Evolutionary conservation across 30 jellyfish, hydroid and myxozoan genomes (phyloP), one percentile per base, ranked within the genome.

Genomic region (Cassiopea xamachana): DNA sequence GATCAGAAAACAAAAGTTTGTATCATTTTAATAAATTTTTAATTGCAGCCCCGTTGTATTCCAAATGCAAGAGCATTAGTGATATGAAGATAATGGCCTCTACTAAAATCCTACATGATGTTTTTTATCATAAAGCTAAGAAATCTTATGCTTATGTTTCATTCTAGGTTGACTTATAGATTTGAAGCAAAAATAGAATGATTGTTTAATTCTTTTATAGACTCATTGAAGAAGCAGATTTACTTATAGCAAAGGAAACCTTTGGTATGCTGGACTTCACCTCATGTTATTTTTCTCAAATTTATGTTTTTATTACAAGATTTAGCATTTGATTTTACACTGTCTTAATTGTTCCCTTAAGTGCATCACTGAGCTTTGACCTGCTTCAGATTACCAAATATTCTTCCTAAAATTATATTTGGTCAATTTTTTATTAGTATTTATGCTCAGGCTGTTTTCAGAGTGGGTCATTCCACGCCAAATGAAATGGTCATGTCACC

Each of bases 181-280:
- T 67, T 7, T 67, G 43, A 67, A 2, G 76, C 19, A 14, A 19
- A 2, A 67, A 67, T 14, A 5, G 15, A 67, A 14, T 14, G 4
- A 7, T 67, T 71, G 7, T 71, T 19, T 6, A 64, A 4, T 14
- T 64, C 7, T 4, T 76, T 85, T 86, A 16, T 60, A 96, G 99
- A 64, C 95, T 96, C 46, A 94, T 87, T 62, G 99, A 96, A 88
- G 99, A 92, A 81, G 92, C 99, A 4, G 99, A 96, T 77, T 84
- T 96, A 60, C 97, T 92, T 43, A 92, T 91, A 76, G 98, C 98
- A 27, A 86, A 84, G 69, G 99, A 96, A 18, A 93, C 99, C 12
- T 96, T 96, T 85, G 99, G 99, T 96, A 85, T 15, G 98, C 72
- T 68, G 69, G 39, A 27, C 39, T 27, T 27, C 39, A 27, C 39